Base-by-base conservation (phyloP, 2,888 invertebrate genomes). In the Augiades crinisus region DNA sequence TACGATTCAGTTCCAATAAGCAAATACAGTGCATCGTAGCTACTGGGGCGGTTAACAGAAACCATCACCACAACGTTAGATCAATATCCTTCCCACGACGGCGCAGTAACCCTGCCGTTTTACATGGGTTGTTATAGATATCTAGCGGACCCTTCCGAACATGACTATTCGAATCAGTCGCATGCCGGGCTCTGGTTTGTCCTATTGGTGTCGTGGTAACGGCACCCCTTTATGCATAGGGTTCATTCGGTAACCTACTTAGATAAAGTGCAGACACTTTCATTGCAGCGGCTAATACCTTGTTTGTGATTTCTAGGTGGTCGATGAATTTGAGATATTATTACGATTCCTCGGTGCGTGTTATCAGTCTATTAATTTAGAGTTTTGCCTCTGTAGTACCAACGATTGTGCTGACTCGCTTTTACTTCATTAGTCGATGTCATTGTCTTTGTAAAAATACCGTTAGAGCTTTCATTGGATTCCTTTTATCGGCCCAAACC, bases 291-390 rank as follows among this genome's bases (percentile, higher is more conserved):
- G 0, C n/a, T 40, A 52, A 38, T 51, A 54, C 38, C 51, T 59
- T 53, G 56, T 52, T 59, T 53, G 56, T 55, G 55, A 41, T 59
- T 57, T 57, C 52, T 46, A 58, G 44, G 58, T 67, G 57, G 71
- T 84, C 72, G 67, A 86, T 87, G 86, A 83, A 80, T 78, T 72
- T 89, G 58, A 70, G 79, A 62, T 86, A 88, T 64, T 88, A 79
- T 69, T 88, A 88, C 67, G 88, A 88, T 64, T 75, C 85, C 47
- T 77, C 87, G 81, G 88, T 88, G 73, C 63, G 87, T 84, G 53
- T 52, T 36, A 17, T 14, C 4, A 19, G 6, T 45, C 6, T 43
- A 13, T 12, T 4, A n/a, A 34, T 14, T n/a, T n/a, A 41, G 6
- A 21, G 13, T 10, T 10, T 19, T 21, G n/a, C n/a, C 10, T n/a